Conservation (phyloP, 2,888 invertebrate genomes). For the Chamaedrilus cognettii region DNA sequence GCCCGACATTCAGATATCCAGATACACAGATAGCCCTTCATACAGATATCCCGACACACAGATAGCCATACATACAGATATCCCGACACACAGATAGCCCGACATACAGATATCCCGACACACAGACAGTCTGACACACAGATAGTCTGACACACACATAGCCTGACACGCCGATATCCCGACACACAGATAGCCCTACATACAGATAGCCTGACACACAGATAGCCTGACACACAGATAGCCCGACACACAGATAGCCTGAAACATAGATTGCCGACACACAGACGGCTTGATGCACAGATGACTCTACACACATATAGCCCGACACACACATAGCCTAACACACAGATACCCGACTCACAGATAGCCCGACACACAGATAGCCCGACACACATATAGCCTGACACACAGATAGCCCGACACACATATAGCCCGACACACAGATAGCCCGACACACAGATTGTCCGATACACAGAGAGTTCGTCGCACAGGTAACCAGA, state of each 20-base stretch:
- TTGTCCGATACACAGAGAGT: not conserved
- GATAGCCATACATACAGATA: not conserved
- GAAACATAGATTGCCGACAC: not conserved
- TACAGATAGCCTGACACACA: not conserved
- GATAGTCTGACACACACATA: slow-evolving; percentile 1
- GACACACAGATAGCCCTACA: not conserved
- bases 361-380: slow-evolving; percentile 3
- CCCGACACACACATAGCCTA: not conserved
- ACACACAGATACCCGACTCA: not conserved
- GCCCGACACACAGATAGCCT: not conserved
- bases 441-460: not conserved
- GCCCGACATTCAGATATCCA: not conserved
- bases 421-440: not conserved
- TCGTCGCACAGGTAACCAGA: not conserved
- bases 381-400: not conserved
- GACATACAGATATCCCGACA: slow-evolving; percentile 4
- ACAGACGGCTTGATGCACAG: not conserved
- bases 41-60: not conserved
- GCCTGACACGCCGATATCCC: not conserved
- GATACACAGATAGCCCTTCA: not conserved
- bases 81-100: not conserved
- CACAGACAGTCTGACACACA: slow-evolving; percentile 1
- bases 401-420: not conserved
- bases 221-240: slow-evolving; percentile 1
- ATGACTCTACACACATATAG: not conserved